Evolutionary conservation across 1,140 invertebrate genomes (phyloP).

Genomic region (Nylanderia fulva): DNA sequence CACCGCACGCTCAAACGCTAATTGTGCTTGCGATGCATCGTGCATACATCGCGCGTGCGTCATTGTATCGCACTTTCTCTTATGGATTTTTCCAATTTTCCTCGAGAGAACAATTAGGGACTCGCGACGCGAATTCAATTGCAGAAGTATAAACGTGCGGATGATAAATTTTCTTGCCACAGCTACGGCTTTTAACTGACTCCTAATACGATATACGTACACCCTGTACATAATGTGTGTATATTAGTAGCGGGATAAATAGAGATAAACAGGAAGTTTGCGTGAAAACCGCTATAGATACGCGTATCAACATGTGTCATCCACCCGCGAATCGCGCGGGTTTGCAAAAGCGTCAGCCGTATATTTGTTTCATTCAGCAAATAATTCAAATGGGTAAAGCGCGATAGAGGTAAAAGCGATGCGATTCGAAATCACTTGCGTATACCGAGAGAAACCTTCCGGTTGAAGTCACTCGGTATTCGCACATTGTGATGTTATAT

Average conservation of each 20-base stretch:
- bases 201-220: background rate
- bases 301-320: constrained; percentile 36
- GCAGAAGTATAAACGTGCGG: background rate
- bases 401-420: background rate
- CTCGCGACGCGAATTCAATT: background rate
- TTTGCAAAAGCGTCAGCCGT: constrained; percentile 15
- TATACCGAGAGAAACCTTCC: constrained; percentile 42
- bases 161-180: background rate
- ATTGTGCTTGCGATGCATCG: background rate
- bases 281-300: constrained; percentile 25
- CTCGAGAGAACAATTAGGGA: background rate
- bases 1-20: constrained; percentile 14
- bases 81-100: background rate
- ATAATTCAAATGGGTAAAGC: background rate
- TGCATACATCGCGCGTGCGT: background rate
- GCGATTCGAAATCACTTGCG: constrained; percentile 10
- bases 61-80: background rate
- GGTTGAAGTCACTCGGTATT: constrained; percentile 10
- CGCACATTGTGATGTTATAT: background rate
- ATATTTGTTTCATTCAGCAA: constrained; percentile 22
- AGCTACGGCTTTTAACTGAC: background rate
- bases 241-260: background rate
- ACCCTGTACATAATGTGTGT: background rate
- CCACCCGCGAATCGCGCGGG: constrained; percentile 28
- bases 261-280: constrained; percentile 42